Percentiles rank a stretch among this genome's conserved stretches.
Conservation (phyloP, 2,113 vertebrate genomes). For the Megaleporinus macrocephalus region DNA sequence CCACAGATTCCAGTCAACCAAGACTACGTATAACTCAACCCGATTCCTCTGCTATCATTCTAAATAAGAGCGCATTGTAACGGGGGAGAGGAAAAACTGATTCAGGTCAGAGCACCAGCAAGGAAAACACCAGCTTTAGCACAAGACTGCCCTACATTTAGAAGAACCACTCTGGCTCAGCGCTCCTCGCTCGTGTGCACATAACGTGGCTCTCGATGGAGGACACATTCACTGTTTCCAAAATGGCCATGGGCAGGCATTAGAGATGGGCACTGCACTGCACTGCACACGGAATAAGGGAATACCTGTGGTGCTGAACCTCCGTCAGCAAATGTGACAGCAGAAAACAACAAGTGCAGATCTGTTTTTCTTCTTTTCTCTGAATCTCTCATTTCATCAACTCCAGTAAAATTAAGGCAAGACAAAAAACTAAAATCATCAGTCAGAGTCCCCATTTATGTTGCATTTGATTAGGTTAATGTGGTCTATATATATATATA, state of each 20-base stretch:
- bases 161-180: slow-evolving; percentile 26
- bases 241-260: background rate
- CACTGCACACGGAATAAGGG: background rate
- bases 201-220: slow-evolving; percentile 9
- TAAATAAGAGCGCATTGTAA: slow-evolving; percentile 71
- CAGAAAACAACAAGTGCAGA: background rate
- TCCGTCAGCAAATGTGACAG: background rate
- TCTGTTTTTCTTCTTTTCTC: background rate
- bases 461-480: no score
- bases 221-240: slow-evolving; percentile 2
- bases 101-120: slow-evolving; percentile 63
- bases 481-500: no score
- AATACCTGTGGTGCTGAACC: background rate
- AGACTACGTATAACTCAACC: slow-evolving; percentile 60
- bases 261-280: background rate
- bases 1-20: slow-evolving; percentile 59
- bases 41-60: slow-evolving; percentile 66
- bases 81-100: slow-evolving; percentile 64
- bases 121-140: slow-evolving; percentile 62
- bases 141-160: slow-evolving; percentile 54
- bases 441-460: no score
- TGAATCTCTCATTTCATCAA: slow-evolving; percentile 1
- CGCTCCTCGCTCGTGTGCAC: slow-evolving; percentile 13
- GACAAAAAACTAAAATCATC: no score
- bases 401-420: slow-evolving; percentile 1